Conservation (phyloP, 2,888 invertebrate species). For the Pteria penguin region DNA sequence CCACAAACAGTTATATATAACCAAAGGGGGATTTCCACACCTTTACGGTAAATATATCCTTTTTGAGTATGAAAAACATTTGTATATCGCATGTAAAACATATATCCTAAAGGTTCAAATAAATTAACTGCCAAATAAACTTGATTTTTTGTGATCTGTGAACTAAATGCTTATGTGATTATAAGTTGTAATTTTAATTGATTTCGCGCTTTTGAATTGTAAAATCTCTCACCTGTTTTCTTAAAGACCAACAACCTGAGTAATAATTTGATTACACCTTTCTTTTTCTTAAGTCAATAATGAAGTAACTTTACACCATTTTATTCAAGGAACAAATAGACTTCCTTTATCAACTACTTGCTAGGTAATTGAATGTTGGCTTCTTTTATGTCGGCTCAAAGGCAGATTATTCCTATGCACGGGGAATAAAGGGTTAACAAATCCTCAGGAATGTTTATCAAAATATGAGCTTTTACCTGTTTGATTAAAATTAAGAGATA, state of each 20-base stretch:
- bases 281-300: background rate
- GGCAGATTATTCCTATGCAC: background rate
- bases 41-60: background rate
- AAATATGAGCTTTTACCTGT: too few species aligned
- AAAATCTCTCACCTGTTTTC: background rate
- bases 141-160: background rate
- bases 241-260: background rate
- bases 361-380: background rate
- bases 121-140: background rate
- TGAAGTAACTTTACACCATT: background rate
- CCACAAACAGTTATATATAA: background rate
- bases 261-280: background rate
- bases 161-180: background rate
- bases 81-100: background rate
- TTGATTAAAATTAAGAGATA: too few species aligned
- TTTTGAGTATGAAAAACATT: background rate
- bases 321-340: background rate
- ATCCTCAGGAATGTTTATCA: too few species aligned
- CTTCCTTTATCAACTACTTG: background rate
- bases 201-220: background rate
- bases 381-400: background rate
- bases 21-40: background rate
- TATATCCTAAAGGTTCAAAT: background rate
- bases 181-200: background rate
- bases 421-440: too few species aligned